Evolutionary conservation across 2,113 vertebrate genomes (phyloP), one percentile per base, ranked within the genome.

Genomic region (Elephantulus edwardii): DNA sequence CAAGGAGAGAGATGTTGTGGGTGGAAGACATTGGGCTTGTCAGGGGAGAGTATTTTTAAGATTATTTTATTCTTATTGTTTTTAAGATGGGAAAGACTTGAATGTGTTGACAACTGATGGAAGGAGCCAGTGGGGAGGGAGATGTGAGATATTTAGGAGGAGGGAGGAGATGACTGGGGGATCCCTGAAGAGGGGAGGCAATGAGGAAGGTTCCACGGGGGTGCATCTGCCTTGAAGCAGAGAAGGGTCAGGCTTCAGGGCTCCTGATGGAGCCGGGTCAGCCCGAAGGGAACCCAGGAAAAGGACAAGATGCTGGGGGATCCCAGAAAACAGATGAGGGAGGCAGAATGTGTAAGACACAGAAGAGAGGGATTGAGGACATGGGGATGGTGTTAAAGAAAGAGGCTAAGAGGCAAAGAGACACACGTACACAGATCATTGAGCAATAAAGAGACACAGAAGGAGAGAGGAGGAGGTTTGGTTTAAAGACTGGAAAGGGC

Each of bases 41-140:
- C 40, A 38, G 71, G 56, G 56, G 33, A 68, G 52, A 50, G 19
- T 30, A 16, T 90, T 66, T 72, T 40, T 86, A 44, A 24, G 28
- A 30, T 30, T 66, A 68, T 78, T 84, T 60, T 66, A 58, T 78
- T 71, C 60, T 75, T 85, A 28, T 20, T 79, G 5, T 52, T 88
- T 77, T 64, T 71, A 79, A 83, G 48, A 46, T 54, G 42, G 28
- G 64, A 80, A 46, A 72, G 38, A 38, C 42, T 82, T 35, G 42
- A 85, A 17, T 35, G 44, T 85, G 35, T 86, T 76, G 58, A 56
- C 17, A 83, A 42, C 40, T 78, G n/a, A 75, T 20, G n/a, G 56
- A 80, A 86, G 72, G 42, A 62, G 19, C 48, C 17, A 24, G 30
- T 4, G n/a, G 12, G 11, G 30, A 76, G 19, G 64, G 68, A 85